Base-by-base conservation (phyloP, 1,140 invertebrate species). In the Ceratina calcarata region DNA sequence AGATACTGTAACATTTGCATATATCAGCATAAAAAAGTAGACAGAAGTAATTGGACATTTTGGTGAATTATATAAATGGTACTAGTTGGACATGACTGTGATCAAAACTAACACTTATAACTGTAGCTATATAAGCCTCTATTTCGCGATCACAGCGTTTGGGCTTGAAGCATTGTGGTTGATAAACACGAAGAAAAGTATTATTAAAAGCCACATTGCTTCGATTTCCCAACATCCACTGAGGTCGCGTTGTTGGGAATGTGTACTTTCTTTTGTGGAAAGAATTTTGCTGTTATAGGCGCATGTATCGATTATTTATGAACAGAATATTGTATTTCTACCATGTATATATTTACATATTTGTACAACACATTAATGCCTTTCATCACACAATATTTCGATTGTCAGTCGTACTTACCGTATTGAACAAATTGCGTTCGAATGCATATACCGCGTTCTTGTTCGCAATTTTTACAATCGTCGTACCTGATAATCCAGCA, bases 281-380 rank as follows among this genome's bases (percentile, higher is more conserved):
- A 77, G 72, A 78, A 79, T 89, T 87, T 81, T 86, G 77, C 68
- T 87, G 82, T 68, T 77, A 88, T 86, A 90, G 81, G 84, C 87
- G 90, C 89, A 90, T 91, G 90, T 89, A 85, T 88, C 87, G 87
- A 80, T 87, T 90, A 89, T 89, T 90, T 91, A 87, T 91, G 85
- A 90, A 90, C 86, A 85, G 85, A 90, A 74, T 90, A 89, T 87
- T 89, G 83, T 90, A 90, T 86, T 89, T 90, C 82, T 88, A 89
- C 76, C 87, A 89, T 86, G 84, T 89, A 82, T 89, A 86, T 87
- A 83, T 80, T 83, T 87, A 89, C 84, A 85, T 85, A 83, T 88
- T 69, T 85, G 86, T 87, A 87, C 83, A 84, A 87, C 82, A 87
- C 82, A 84, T 80, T 86, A 85, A 88, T 80, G 87, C 81, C 81